Conservation (phyloP, 2,113 vertebrate genomes). For the human region GRCh38 chr2:236754501-236755000, state of each 20-base stretch:
- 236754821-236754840: too few species aligned
- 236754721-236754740: not conserved
- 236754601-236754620: not conserved
- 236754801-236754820: not conserved
- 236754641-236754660: not conserved
- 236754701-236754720: not conserved
- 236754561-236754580: too few species aligned
- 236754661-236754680: not conserved
- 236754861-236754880: not conserved
- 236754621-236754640: not conserved
- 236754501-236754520: not conserved
- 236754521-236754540: too few species aligned
- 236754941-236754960: not conserved
- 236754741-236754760: rapidly evolving
- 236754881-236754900: not conserved
- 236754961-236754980: not conserved
- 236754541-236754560: not conserved
- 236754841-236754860: not conserved
- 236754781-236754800: not conserved
- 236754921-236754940: not conserved
- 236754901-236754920: not conserved
- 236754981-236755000: not conserved
- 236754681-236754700: not conserved
- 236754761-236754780: not conserved
- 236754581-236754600: too few species aligned